These are phyloP conservation scores for Coleophora flavipennella DNA, from an alignment of 2,888 invertebrate species.

Conservation along the genomic window DNA sequence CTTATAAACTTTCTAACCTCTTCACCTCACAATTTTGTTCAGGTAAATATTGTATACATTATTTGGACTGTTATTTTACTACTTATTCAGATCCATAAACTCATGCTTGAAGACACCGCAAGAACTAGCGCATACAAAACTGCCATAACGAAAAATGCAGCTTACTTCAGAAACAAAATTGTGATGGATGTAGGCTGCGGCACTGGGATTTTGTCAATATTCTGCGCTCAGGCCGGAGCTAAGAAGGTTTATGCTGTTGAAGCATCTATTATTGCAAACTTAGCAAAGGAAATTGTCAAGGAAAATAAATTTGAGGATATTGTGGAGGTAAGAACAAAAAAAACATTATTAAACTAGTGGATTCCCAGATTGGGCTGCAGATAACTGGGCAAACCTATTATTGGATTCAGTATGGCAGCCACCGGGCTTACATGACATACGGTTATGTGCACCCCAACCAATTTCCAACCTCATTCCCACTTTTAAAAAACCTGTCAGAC, in stretches of 20 bases:
- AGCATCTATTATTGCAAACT: constrained; percentile 79
- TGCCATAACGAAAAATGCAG: constrained; percentile 80
- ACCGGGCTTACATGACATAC: too few relatives aligned
- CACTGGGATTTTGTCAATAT: constrained; percentile 90
- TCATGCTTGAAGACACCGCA: constrained; percentile 84
- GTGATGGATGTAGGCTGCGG: constrained; percentile 92
- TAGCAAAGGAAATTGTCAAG: constrained; percentile 76
- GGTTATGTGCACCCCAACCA: too few relatives aligned
- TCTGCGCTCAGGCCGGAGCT: constrained; percentile 93
- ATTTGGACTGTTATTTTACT: too few relatives aligned
- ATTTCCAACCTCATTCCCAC: too few relatives aligned
- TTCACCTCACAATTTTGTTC: too few relatives aligned
- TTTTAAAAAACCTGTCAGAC: too few relatives aligned
- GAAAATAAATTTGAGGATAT: constrained; percentile 79
- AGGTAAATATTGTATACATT: too few relatives aligned
- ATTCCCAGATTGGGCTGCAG: not conserved
- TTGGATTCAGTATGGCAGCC: not conserved
- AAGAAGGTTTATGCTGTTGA: constrained; percentile 88
- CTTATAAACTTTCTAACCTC: not conserved
- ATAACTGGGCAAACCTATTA: not conserved
- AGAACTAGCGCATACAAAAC: constrained; percentile 85
- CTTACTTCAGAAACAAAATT: constrained; percentile 81
- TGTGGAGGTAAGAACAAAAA: constrained; percentile 69
- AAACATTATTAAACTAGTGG: not conserved
- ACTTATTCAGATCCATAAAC: constrained; percentile 79